These are phyloP conservation scores for Gopherus flavomarginatus DNA, from an alignment of 2,113 vertebrate genomes.

Conservation along the genomic window DNA sequence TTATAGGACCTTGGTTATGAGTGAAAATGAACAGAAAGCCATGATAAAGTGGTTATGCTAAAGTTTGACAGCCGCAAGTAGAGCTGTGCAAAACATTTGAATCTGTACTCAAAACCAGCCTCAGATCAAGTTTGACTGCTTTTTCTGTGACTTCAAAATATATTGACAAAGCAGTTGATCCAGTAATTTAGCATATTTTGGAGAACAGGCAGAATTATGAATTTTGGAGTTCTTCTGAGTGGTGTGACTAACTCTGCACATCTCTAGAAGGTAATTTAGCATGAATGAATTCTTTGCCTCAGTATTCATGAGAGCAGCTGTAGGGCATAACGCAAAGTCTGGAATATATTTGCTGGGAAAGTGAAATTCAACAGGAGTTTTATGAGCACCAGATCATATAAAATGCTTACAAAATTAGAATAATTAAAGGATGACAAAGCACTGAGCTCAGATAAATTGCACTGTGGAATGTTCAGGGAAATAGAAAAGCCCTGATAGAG, in stretches of 20 bases:
- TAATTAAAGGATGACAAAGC: conserved; percentile 64
- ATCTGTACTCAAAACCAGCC: background rate
- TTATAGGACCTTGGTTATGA: background rate
- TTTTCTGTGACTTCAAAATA: conserved; percentile 12
- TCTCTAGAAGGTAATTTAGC: conserved; percentile 66
- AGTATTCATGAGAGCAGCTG: conserved; percentile 70
- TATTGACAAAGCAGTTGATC: background rate
- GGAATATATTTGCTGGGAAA: conserved; percentile 70
- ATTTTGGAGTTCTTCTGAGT: conserved; percentile 57
- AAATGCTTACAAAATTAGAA: conserved; percentile 67
- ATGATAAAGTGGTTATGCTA: background rate
- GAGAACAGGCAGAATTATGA: conserved; percentile 36
- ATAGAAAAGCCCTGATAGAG: conserved; percentile 10
- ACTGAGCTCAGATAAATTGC: conserved; percentile 42
- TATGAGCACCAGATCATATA: conserved; percentile 63
- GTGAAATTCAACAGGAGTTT: conserved; percentile 56
- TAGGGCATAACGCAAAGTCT: conserved; percentile 67
- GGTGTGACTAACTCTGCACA: conserved; percentile 46
- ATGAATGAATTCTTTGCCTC: conserved; percentile 66
- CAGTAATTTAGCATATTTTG: background rate
- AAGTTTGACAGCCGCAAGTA: background rate
- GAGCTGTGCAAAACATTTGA: background rate
- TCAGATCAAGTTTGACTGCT: background rate
- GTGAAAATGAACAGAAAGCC: background rate
- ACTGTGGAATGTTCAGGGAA: conserved; percentile 5